Base-by-base conservation (phyloP, 2,888 invertebrate genomes). In the Drosophila maculinotata region DNA sequence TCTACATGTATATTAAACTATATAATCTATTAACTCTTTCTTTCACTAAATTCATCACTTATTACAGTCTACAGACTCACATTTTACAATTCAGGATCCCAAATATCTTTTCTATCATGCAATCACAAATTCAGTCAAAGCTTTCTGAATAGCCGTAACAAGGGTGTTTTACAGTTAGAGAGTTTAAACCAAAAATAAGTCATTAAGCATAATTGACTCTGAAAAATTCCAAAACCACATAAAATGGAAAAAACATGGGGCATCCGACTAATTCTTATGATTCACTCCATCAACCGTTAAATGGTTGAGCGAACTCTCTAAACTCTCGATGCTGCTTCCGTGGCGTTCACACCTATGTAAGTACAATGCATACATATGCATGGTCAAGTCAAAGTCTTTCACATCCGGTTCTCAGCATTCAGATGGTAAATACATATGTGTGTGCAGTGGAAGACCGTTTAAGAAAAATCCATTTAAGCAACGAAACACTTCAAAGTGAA, bases 381-480 rank as follows among this genome's bases (percentile, higher is more conserved):
- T 59, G 57, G 44, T 57, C 48, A 38, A 52, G 53, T 41, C 60
- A 44, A 66, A 69, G 63, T 76, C 82, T 81, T 72, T 66, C 64
- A 74, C 86, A 83, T 83, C 82, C 82, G 88, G 88, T 87, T 87
- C 82, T 82, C 79, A 85, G 73, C 67, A 71, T 53, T 62, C 51
- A 60, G 54, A 62, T 69, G 52, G 76, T 65, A 80, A 70, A 70
- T 69, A 72, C n/a, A n/a, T n/a, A n/a, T n/a, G n/a, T n/a, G n/a
- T 64, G 72, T 82, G 85, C 74, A 82, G 77, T 69, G 53, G 88
- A 87, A 31, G 45, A 83, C 86, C 86, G 83, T 87, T 83, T 83
- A 87, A 82, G 86, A 85, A 87, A 82, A 87, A 82, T 84, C 84
- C 87, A 86, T 82, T 82, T 86, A 70, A 81, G 68, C 82, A 78